Percentiles rank a stretch among this genome's conserved stretches.
Conservation (phyloP, 2,113 vertebrate species). For the Sclerurus mexicanus region DNA sequence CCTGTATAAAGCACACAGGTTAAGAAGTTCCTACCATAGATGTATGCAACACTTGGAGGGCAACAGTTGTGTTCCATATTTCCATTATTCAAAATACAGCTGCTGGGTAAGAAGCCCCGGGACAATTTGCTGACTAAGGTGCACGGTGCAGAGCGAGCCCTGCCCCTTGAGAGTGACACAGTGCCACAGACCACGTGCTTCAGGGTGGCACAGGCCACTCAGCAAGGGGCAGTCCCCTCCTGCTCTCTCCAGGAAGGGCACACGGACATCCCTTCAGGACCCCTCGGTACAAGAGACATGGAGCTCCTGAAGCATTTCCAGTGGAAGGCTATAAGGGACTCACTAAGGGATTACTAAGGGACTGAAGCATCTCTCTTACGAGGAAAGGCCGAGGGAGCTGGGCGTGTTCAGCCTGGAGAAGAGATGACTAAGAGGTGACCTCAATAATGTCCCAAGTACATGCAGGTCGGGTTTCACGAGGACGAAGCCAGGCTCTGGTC, state of each 20-base stretch:
- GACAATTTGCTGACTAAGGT: rapidly evolving
- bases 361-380: neutral
- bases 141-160: rapidly evolving
- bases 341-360: no score
- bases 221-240: neutral
- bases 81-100: rapidly evolving
- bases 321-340: neutral
- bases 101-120: rapidly evolving
- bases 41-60: rapidly evolving
- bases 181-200: neutral
- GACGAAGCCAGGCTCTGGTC: neutral
- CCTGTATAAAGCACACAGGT: rapidly evolving
- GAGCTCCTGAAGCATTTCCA: neutral
- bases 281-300: neutral
- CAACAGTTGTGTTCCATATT: rapidly evolving
- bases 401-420: neutral
- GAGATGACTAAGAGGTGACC: neutral
- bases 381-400: neutral
- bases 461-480: no score
- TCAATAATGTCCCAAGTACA: rapidly evolving
- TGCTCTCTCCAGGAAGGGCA: rapidly evolving
- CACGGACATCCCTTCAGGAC: rapidly evolving
- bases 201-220: rapidly evolving
- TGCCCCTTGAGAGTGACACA: neutral
- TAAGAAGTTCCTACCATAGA: neutral